These are phyloP conservation scores for Acestrorhynchus altus DNA, from an alignment of 2,797 vertebrate genomes.

Conservation along the genomic window DNA sequence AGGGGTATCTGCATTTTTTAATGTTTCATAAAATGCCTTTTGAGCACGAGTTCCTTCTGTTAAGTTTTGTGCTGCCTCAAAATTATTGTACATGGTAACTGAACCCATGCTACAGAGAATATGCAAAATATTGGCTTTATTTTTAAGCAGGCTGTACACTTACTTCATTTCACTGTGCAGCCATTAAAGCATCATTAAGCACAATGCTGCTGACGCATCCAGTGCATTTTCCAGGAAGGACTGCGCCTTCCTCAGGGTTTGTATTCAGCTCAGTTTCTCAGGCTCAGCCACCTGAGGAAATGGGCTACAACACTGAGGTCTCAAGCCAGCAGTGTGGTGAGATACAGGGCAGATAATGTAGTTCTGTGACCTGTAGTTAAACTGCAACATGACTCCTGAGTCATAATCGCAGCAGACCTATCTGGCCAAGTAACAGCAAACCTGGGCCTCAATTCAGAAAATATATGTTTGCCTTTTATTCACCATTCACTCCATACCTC, in stretches of 20 bases:
- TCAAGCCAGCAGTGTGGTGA: background rate
- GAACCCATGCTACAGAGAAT: no score
- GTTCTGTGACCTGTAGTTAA: slow-evolving; percentile 17
- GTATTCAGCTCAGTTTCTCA: no score
- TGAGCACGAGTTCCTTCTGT: no score
- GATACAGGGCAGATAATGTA: background rate
- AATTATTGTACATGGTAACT: no score
- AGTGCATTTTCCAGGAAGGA: slow-evolving; percentile 9
- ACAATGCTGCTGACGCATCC: slow-evolving; percentile 1
- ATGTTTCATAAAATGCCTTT: no score
- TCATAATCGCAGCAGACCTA: background rate
- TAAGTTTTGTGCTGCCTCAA: no score
- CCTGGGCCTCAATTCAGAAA: background rate
- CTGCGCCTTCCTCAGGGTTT: slow-evolving; percentile 7
- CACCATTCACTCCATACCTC: background rate
- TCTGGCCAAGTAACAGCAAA: background rate
- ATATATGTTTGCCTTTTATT: background rate
- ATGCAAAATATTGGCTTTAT: background rate
- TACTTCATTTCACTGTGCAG: background rate
- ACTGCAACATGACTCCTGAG: background rate
- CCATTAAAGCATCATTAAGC: slow-evolving; percentile 16
- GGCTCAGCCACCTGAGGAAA: slow-evolving; percentile 2
- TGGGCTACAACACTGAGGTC: background rate
- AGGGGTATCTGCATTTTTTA: no score
- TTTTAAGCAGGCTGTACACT: background rate